Conservation (phyloP, 2,797 vertebrate species). For the Muscicapa striata region DNA sequence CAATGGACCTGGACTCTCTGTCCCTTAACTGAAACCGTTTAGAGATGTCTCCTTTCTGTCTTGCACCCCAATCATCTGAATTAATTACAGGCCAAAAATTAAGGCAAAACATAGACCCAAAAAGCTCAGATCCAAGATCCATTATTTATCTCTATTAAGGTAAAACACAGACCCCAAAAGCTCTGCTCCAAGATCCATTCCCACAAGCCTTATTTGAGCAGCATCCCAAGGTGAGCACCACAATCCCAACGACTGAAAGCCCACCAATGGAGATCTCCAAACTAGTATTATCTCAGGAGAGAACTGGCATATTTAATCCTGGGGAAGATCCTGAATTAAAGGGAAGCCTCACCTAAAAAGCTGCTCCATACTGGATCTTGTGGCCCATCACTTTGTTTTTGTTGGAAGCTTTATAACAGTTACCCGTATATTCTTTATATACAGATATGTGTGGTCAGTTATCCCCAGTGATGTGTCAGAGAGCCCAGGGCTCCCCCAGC, state of each 20-base stretch:
- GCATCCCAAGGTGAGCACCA: fast-evolving
- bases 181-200: neutral
- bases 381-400: neutral
- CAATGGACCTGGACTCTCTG: neutral
- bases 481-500: neutral
- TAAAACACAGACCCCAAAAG: neutral
- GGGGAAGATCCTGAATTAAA: neutral
- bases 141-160: neutral
- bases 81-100: fast-evolving
- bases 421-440: neutral
- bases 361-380: neutral
- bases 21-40: neutral
- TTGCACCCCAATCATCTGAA: neutral
- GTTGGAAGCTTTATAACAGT: neutral
- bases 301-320: neutral
- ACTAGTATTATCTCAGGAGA: neutral
- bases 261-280: neutral
- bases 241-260: neutral
- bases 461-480: no score
- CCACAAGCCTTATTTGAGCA: neutral
- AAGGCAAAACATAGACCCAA: neutral
- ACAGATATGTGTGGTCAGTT: neutral
- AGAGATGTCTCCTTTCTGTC: neutral
- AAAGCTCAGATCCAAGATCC: neutral
- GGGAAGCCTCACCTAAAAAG: neutral